Evolutionary conservation across 1,140 invertebrate species (phyloP).

Genomic region (Drosophila trapezifrons): DNA sequence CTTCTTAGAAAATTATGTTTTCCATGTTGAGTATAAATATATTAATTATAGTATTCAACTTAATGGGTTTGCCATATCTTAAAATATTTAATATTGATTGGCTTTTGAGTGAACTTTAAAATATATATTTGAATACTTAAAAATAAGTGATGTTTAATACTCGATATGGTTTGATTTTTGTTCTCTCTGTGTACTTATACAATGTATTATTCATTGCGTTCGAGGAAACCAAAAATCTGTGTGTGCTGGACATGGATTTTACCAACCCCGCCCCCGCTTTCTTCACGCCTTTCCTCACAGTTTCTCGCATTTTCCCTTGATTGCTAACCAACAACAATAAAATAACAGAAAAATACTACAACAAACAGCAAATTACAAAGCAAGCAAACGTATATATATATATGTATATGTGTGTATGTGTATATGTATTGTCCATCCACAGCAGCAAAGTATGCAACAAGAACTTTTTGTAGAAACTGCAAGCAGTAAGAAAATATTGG

Average conservation of each 20-base stretch:
- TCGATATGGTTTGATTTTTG: too few species aligned
- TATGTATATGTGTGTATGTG: slow-evolving; percentile 36
- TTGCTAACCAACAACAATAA: slow-evolving; percentile 34
- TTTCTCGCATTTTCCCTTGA: slow-evolving; percentile 42
- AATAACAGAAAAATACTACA: slow-evolving; percentile 23
- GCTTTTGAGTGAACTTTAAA: too few species aligned
- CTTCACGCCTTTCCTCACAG: neutral
- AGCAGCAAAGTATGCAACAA: slow-evolving; percentile 40
- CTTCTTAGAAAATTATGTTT: too few species aligned
- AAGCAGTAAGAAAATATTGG: slow-evolving; percentile 21
- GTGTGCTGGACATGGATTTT: slow-evolving; percentile 36
- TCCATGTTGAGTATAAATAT: too few species aligned
- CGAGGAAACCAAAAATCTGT: slow-evolving; percentile 31
- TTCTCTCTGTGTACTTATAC: slow-evolving; percentile 13
- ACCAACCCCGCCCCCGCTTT: neutral
- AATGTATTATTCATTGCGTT: slow-evolving; percentile 46
- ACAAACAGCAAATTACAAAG: slow-evolving; percentile 20
- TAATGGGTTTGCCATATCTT: too few species aligned
- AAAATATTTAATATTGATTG: too few species aligned
- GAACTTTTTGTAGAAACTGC: slow-evolving; percentile 40
- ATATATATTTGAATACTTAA: too few species aligned
- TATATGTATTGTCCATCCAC: slow-evolving; percentile 47
- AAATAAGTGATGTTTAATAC: too few species aligned
- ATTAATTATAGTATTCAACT: too few species aligned
- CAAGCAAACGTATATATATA: slow-evolving; percentile 14